phyloP scores from a whole-genome alignment of 1,140 invertebrate genomes.

The Apocrypta bakeri region DNA sequence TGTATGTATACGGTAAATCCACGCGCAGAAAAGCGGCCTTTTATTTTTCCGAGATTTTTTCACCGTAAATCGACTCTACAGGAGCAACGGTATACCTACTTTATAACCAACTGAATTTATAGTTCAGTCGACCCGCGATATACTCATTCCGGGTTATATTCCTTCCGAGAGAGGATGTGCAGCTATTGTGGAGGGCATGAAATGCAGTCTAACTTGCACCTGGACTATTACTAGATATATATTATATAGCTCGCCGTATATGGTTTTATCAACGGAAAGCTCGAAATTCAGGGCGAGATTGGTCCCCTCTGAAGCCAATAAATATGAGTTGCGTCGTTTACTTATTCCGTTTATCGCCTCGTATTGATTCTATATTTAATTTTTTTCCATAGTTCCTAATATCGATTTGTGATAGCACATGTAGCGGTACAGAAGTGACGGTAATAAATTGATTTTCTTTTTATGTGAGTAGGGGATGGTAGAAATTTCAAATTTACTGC shows the following conservation, averaged over 20 bases:
- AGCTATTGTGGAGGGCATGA: not conserved
- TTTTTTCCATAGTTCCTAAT: not conserved
- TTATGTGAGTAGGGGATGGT: not conserved
- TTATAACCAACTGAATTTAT: not conserved
- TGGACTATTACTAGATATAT: not conserved
- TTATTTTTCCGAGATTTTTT: not conserved
- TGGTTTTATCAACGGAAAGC: not conserved
- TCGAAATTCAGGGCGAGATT: not conserved
- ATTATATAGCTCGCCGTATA: not conserved
- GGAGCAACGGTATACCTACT: not conserved
- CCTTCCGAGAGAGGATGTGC: not conserved
- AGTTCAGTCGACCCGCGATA: not conserved
- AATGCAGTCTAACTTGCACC: not conserved
- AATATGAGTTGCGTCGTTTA: not conserved
- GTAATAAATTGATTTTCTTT: not conserved
- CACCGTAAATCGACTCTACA: not conserved
- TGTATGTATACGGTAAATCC: not conserved
- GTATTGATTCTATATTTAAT: not conserved
- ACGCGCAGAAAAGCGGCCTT: not conserved
- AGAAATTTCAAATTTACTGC: not conserved
- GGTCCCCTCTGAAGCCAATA: not conserved
- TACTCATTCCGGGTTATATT: slow-evolving; percentile 1
- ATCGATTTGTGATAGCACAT: no score
- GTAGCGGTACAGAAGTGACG: no score
- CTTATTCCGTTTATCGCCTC: not conserved